These are phyloP conservation scores for Potamarius usumacintae DNA, from an alignment of 2,113 vertebrate species.

Conservation along the genomic window DNA sequence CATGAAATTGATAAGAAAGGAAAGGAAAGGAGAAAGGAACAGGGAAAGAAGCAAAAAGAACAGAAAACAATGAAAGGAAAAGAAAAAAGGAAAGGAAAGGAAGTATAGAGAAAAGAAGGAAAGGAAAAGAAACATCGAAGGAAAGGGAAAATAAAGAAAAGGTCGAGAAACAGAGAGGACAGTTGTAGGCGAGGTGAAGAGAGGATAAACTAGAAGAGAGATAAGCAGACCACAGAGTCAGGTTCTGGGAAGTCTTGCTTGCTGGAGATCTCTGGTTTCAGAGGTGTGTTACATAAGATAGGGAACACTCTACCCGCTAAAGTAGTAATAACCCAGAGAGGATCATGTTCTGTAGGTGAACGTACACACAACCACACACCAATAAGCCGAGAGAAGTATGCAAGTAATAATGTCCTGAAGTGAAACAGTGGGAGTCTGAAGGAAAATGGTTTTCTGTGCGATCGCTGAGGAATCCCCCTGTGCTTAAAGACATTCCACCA, in stretches of 20 bases:
- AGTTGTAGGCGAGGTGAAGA: constrained; percentile 10
- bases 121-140: neutral
- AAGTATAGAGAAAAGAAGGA: too few relatives aligned
- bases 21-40: neutral
- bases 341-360: neutral
- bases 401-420: neutral
- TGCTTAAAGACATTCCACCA: neutral
- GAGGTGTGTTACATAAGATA: constrained; percentile 49
- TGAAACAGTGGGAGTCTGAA: neutral
- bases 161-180: neutral
- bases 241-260: constrained; percentile 50
- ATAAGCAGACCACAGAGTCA: constrained; percentile 44
- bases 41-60: neutral
- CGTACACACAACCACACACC: neutral
- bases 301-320: constrained; percentile 23
- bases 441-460: neutral
- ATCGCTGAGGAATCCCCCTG: neutral
- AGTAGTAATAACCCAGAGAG: constrained; percentile 16
- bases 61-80: neutral
- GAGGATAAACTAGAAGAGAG: constrained; percentile 48
- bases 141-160: neutral
- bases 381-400: neutral
- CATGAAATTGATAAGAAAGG: neutral
- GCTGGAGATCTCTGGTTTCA: constrained; percentile 49
- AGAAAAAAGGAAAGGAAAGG: neutral